These are phyloP conservation scores for Hoplostethus atlanticus DNA, from an alignment of 2,797 vertebrate species.

Conservation along the genomic window DNA sequence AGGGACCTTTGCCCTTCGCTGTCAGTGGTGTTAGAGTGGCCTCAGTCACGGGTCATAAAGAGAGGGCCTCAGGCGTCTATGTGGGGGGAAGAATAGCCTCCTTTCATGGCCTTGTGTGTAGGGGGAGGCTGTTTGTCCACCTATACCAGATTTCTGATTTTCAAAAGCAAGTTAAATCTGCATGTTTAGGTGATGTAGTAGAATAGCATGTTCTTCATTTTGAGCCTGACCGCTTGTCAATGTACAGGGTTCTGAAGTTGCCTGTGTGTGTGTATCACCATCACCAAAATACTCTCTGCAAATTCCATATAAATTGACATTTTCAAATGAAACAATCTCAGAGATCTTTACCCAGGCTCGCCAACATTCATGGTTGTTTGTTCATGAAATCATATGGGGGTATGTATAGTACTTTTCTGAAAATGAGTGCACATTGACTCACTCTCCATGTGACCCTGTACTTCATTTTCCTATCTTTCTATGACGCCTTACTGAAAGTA, in stretches of 20 bases:
- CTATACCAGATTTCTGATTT: slow-evolving; percentile 50
- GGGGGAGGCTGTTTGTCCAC: slow-evolving; percentile 66
- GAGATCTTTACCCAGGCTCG: not conserved
- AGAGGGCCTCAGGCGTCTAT: slow-evolving; percentile 79
- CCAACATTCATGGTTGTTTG: not conserved
- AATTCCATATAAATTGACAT: not conserved
- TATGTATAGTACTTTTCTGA: too few species aligned
- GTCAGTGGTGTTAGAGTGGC: slow-evolving; percentile 83
- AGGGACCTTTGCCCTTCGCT: slow-evolving; percentile 84
- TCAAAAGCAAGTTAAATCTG: slow-evolving; percentile 29
- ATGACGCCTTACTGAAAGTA: too few species aligned
- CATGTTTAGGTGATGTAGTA: slow-evolving; percentile 24
- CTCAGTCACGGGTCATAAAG: slow-evolving; percentile 87
- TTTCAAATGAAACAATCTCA: not conserved
- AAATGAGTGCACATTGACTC: too few species aligned
- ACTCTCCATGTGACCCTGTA: too few species aligned
- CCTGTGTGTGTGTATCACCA: not conserved
- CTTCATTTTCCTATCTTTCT: too few species aligned
- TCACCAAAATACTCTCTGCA: not conserved
- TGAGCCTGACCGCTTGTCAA: not conserved
- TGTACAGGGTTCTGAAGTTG: not conserved
- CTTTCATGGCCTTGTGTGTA: slow-evolving; percentile 72
- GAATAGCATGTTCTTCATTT: slow-evolving; percentile 5
- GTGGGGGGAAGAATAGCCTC: slow-evolving; percentile 76
- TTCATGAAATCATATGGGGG: not conserved